Evolutionary conservation across 2,888 invertebrate genomes (phyloP).

Genomic region (Harpalus rubripes): DNA sequence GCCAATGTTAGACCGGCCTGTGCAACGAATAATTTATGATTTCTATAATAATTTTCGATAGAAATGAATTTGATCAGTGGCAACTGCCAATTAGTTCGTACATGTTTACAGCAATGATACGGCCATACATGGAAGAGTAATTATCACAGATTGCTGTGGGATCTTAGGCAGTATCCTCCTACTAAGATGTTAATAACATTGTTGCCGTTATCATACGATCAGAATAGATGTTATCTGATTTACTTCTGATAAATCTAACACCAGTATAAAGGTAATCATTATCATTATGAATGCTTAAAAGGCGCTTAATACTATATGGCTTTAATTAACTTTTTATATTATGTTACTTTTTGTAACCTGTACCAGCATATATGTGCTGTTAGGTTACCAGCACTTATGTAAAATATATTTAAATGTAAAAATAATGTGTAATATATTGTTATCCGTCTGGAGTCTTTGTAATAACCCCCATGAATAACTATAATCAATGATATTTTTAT

Average conservation of each 20-base stretch:
- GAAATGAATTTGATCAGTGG: conserved; percentile 59
- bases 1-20: conserved; percentile 32
- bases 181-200: conserved; percentile 31
- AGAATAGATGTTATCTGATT: conserved; percentile 25
- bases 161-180: conserved; percentile 15
- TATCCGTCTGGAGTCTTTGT: neutral
- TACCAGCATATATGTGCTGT: neutral
- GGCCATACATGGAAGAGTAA: conserved; percentile 35
- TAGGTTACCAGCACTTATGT: neutral
- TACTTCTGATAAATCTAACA: conserved; percentile 50
- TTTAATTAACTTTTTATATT: conserved; percentile 53
- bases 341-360: conserved; percentile 3
- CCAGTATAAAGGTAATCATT: conserved; percentile 45
- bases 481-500: neutral
- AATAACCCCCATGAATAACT: neutral
- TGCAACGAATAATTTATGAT: conserved; percentile 58
- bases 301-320: conserved; percentile 26
- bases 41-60: conserved; percentile 61
- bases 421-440: conserved; percentile 12
- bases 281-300: conserved; percentile 39
- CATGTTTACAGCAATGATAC: conserved; percentile 34
- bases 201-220: conserved; percentile 42
- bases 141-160: conserved; percentile 42
- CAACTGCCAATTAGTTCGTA: conserved; percentile 52
- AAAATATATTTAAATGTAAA: conserved; percentile 17